Evolutionary conservation across 2,113 vertebrate genomes (phyloP).

Genomic region (Bettongia penicillata): DNA sequence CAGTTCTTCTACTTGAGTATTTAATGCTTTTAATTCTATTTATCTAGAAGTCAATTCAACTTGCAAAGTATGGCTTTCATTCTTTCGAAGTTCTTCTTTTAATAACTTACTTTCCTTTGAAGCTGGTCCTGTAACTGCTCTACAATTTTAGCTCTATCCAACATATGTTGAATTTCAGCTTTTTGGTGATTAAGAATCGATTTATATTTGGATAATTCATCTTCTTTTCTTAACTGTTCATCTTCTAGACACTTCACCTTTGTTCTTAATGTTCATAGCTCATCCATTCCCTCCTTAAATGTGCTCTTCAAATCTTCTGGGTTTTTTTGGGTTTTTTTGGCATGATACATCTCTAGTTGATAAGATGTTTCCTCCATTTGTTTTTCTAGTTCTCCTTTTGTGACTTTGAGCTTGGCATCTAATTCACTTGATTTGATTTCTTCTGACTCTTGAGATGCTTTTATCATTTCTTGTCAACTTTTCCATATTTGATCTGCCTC

Average conservation of each 20-base stretch:
- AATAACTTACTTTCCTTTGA: constrained; percentile 87
- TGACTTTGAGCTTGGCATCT: constrained; percentile 93
- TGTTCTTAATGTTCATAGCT: constrained; percentile 94
- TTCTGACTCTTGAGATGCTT: constrained; percentile 98
- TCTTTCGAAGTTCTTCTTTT: constrained; percentile 85
- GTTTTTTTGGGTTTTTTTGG: constrained; percentile 97
- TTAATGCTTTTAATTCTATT: constrained; percentile 82
- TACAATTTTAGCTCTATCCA: constrained; percentile 89
- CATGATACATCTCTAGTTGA: constrained; percentile 94
- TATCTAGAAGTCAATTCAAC: constrained; percentile 85
- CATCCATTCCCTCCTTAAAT: constrained; percentile 97
- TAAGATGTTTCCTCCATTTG: constrained; percentile 95
- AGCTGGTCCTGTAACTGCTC: constrained; percentile 90
- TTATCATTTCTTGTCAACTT: constrained; percentile 99
- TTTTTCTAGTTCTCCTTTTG: constrained; percentile 95
- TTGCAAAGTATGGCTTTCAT: constrained; percentile 89
- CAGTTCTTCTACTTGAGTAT: constrained; percentile 90
- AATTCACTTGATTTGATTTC: constrained; percentile 96
- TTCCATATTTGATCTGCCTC: constrained; percentile 97
- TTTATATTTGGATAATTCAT: constrained; percentile 96
- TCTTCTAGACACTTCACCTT: constrained; percentile 98
- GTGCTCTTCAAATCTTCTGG: constrained; percentile 96
- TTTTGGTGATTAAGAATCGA: constrained; percentile 99
- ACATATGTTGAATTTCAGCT: constrained; percentile 94
- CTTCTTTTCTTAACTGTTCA: constrained; percentile 97